Percentiles rank a stretch among this genome's conserved stretches.
Conservation (phyloP, 2,113 vertebrate genomes). For the Taxidea taxus region DNA sequence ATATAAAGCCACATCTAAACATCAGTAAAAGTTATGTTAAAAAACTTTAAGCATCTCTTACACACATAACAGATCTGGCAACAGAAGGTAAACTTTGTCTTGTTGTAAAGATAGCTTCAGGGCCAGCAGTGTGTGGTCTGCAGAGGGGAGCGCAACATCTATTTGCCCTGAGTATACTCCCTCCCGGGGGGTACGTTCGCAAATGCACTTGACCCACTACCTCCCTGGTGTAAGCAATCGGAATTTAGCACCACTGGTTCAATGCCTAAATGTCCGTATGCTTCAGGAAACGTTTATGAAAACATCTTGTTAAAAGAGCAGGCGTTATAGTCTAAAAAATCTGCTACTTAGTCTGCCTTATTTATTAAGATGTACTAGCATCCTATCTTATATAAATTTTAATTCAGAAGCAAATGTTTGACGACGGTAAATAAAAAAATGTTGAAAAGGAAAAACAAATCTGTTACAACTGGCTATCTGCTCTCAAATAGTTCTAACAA, state of each 20-base stretch:
- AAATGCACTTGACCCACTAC: too few species aligned
- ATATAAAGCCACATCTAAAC: background rate
- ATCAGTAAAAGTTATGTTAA: background rate
- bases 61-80: background rate
- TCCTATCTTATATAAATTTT: background rate
- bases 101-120: background rate
- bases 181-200: background rate
- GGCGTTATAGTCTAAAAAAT: background rate
- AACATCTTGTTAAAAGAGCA: background rate
- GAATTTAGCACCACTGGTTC: background rate
- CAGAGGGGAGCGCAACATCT: rapidly evolving
- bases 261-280: background rate
- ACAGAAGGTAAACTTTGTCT: background rate
- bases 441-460: background rate
- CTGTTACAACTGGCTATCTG: background rate
- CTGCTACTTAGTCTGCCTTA: background rate
- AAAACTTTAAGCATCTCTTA: background rate
- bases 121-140: background rate
- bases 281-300: background rate
- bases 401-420: background rate
- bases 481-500: background rate
- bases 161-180: background rate
- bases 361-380: background rate
- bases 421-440: background rate
- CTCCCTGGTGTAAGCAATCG: background rate